Base-by-base conservation (phyloP, 2,888 invertebrate species). In the Drosophila neonasuta region DNA sequence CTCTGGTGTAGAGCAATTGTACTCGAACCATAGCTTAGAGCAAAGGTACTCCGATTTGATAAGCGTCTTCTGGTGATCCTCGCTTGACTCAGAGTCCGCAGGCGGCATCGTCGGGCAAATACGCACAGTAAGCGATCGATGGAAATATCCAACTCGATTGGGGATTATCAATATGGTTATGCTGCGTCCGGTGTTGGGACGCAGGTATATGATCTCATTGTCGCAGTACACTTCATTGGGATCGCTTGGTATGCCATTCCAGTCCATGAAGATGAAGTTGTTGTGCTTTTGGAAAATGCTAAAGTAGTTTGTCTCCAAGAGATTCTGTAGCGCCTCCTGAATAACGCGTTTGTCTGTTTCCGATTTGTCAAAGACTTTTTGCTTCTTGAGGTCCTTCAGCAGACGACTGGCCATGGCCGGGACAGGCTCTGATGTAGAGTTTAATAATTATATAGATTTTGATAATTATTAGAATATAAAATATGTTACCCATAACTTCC, bases 151-250 rank as follows among this genome's bases (percentile, higher is more conserved):
- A 0, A 69, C 49, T 4, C 65, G 74, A 65, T 90, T 90, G 1
- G 90, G 89, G 50, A 90, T 74, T 0, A 90, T 45, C 10, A 88
- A 42, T 5, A 90, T 71, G 17, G 86, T 81, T n/a, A 90, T 77
- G 11, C 75, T 80, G 48, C 81, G 84, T 3, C 85, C 87, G 1
- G 89, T 80, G 51, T 87, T 88, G 2, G 90, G 89, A n/a, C 84
- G 73, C 3, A 90, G 67, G 56, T 86, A 80, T 9, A 90, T 83
- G 17, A 87, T 74, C 67, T 89, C 89, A 5, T 70, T 79, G 62
- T 89, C 89, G 20, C 88, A 86, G 24, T 89, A 86, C 2, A 90
- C 58, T 60, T 90, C 90, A 2, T 73, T 73, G 0, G 90, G 89
- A 75, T 89, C 83, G 15, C 72, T 74, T 8, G 90, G 89, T 17